A percentile compares a stretch with the other conserved stretches of the same genome.
Conservation (phyloP, 1,140 invertebrate species). For the Eupeodes corollae region DNA sequence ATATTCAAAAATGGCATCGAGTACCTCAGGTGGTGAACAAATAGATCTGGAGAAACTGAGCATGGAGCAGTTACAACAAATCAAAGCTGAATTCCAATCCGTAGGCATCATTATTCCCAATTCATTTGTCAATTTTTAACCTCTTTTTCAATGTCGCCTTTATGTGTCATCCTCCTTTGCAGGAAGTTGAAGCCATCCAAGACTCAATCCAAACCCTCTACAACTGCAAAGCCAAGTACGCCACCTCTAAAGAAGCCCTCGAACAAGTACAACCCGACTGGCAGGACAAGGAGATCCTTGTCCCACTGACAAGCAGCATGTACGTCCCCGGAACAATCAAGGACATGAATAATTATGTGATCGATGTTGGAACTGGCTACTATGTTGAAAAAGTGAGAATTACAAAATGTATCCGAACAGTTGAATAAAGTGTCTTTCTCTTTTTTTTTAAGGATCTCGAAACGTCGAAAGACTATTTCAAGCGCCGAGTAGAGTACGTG, state of each 20-base stretch:
- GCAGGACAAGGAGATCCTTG: constrained; percentile 72
- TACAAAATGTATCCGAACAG: not conserved
- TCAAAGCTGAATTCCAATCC: constrained; percentile 79
- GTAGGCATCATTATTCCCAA: constrained; percentile 38
- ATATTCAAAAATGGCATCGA: no score
- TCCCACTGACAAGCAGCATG: constrained; percentile 88
- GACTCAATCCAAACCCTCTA: constrained; percentile 80
- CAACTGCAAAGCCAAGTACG: constrained; percentile 80
- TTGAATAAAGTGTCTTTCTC: not conserved
- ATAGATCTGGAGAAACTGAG: constrained; percentile 67
- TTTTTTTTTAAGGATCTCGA: constrained; percentile 52
- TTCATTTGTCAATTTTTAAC: constrained; percentile 15
- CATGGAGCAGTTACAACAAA: constrained; percentile 63
- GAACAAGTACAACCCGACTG: constrained; percentile 62
- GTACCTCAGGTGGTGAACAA: constrained; percentile 38
- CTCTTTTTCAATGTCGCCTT: not conserved
- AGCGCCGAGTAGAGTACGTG: constrained; percentile 79
- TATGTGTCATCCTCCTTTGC: not conserved
- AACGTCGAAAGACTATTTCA: constrained; percentile 83
- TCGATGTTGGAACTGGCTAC: constrained; percentile 92
- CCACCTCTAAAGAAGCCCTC: constrained; percentile 73
- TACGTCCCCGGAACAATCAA: constrained; percentile 81
- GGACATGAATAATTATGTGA: constrained; percentile 71
- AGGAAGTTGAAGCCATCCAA: constrained; percentile 79
- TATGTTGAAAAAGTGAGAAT: constrained; percentile 73